Evolutionary conservation across 2,888 invertebrate genomes (phyloP), one percentile per base, ranked within the genome.

Genomic region (Euplexia lucipara): DNA sequence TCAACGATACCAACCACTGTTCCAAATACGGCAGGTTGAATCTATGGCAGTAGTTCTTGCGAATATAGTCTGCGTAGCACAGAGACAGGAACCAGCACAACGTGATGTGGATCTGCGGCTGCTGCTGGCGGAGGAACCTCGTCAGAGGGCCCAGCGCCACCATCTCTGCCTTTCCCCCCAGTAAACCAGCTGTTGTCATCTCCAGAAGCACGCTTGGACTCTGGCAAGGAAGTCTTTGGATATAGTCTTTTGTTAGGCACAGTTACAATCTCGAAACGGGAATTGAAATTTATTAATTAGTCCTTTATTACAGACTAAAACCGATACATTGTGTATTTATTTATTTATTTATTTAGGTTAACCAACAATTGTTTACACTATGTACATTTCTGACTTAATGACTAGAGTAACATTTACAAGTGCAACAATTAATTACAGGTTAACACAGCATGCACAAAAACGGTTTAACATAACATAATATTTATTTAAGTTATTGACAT

Each of bases 21-120:
- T 95, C 94, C 88, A 95, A 83, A 70, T 94, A 95, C 0, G 95
- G 95, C 89, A 95, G 81, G 61, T 92, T 92, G 87, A 94, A 95
- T 6, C 91, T 81, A 67, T 86, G 88, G 78, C 94, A 95, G 86
- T 93, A 95, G 69, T 93, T 86, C 70, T 94, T 95, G 75, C 95
- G 86, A 53, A 95, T 91, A 82, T 93, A 95, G 76, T 95, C 95
- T 0, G 95, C 95, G 85, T 94, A 94, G 83, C 94, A 95, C 14
- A 95, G 88, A 0, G 95, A 91, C 30, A 95, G 90, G 87, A 95
- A 93, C 95, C 95, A 95, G 88, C 95, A 95, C n/a, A 92, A 78
- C 0, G 95, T 95, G 73, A 95, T 93, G 87, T 95, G 95, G 79
- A 95, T 93, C 83, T 93, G 94, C 0, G 93, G 94, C 84, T 94